Conservation (phyloP, 2,888 invertebrate genomes). For the Cactoblastis cactorum region DNA sequence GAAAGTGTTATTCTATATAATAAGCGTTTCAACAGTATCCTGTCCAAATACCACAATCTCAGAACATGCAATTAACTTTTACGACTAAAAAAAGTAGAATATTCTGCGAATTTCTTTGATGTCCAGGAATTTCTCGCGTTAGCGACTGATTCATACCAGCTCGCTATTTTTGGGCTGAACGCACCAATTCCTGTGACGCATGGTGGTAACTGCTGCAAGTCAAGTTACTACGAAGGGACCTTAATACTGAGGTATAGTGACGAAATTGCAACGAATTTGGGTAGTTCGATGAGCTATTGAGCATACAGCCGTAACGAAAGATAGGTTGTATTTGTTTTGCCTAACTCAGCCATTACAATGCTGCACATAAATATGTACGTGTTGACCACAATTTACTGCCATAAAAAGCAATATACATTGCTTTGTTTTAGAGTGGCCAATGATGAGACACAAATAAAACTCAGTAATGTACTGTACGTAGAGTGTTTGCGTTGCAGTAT, state of each 20-base stretch:
- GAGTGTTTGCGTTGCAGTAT: no score
- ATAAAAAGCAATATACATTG: no score
- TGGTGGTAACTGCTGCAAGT: no score
- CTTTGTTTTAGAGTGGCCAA: no score
- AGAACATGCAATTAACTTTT: slow-evolving; percentile 11
- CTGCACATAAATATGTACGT: no score
- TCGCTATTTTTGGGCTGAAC: slow-evolving; percentile 56
- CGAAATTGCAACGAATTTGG: no score
- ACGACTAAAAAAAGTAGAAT: slow-evolving; percentile 38
- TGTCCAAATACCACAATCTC: neutral
- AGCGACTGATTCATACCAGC: slow-evolving; percentile 61
- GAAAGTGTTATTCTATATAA: neutral
- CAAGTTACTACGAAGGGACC: no score
- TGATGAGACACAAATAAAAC: no score
- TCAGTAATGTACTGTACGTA: slow-evolving; percentile 33
- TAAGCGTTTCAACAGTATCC: neutral
- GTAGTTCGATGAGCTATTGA: no score
- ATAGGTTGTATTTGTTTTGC: slow-evolving; percentile 54
- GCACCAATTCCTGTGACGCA: slow-evolving; percentile 32
- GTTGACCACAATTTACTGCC: no score
- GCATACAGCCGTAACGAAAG: slow-evolving; percentile 52
- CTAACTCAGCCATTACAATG: slow-evolving; percentile 37
- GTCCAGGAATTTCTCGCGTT: slow-evolving; percentile 62
- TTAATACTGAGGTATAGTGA: no score
- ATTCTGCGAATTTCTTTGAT: slow-evolving; percentile 69